These are phyloP conservation scores for Kryptolebias ocellatus DNA, from an alignment of 2,797 vertebrate genomes.

Conservation along the genomic window DNA sequence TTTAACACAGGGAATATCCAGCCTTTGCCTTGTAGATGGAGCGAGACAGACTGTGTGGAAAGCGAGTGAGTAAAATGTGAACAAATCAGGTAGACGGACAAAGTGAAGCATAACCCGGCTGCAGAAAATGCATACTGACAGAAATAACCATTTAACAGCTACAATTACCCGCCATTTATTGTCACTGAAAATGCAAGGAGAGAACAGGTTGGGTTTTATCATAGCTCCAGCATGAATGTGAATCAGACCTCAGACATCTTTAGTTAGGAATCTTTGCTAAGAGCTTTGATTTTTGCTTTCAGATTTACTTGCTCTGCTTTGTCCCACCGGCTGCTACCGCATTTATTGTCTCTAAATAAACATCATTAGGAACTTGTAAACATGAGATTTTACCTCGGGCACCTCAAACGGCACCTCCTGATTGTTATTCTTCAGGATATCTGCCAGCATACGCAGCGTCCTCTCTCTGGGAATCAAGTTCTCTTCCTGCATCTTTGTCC, in stretches of 20 bases:
- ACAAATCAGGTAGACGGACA: too few species aligned
- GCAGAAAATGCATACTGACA: too few species aligned
- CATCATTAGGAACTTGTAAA: conserved; percentile 8
- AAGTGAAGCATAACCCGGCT: too few species aligned
- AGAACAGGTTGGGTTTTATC: too few species aligned
- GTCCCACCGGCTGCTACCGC: background rate
- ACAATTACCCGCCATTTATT: too few species aligned
- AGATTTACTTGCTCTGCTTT: conserved; percentile 9
- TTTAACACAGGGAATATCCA: too few species aligned
- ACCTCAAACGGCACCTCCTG: conserved; percentile 89
- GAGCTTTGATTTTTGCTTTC: conserved; percentile 12
- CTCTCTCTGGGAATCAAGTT: conserved; percentile 89
- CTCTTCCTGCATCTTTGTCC: conserved; percentile 98
- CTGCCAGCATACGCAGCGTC: conserved; percentile 85
- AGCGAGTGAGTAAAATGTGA: too few species aligned
- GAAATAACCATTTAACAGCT: too few species aligned
- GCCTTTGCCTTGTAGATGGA: too few species aligned
- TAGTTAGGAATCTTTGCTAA: background rate
- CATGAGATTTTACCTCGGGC: conserved; percentile 84
- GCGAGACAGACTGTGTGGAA: too few species aligned
- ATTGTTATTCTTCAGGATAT: conserved; percentile 83
- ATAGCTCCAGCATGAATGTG: too few species aligned
- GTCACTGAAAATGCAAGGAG: too few species aligned
- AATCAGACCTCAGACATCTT: background rate
- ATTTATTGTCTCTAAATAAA: background rate